These are phyloP conservation scores for Diogma glabrata DNA, from an alignment of 2,888 invertebrate genomes.

Conservation along the genomic window DNA sequence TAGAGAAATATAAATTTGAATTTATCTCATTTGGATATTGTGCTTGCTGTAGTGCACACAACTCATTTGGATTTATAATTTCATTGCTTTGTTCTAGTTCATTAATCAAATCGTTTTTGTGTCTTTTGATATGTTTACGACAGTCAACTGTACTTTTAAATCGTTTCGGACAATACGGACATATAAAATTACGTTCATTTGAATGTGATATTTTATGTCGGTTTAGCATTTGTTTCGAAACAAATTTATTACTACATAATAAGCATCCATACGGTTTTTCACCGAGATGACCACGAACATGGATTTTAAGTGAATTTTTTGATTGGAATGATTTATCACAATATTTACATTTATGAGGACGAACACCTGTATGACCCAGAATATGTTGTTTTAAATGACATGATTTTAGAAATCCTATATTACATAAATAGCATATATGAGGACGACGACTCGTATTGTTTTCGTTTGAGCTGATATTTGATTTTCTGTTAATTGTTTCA, in stretches of 20 bases:
- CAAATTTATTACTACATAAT: constrained; percentile 18
- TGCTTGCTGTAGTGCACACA: too few relatives aligned
- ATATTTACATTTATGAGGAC: constrained; percentile 20
- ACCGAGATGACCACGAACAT: constrained; percentile 19
- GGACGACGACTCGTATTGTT: constrained; percentile 12
- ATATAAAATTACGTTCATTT: constrained; percentile 16
- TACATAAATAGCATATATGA: constrained; percentile 20
- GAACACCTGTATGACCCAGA: constrained; percentile 17
- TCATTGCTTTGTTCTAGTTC: background rate
- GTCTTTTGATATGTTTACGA: constrained; percentile 18
- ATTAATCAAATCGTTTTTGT: constrained; percentile 14
- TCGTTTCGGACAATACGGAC: constrained; percentile 18
- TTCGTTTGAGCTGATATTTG: constrained; percentile 3
- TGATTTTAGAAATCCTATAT: constrained; percentile 17
- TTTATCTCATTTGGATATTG: too few relatives aligned
- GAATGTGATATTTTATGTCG: constrained; percentile 20
- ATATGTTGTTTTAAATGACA: constrained; percentile 20
- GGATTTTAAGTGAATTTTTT: constrained; percentile 19
- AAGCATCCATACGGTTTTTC: constrained; percentile 18
- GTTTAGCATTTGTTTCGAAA: constrained; percentile 17
- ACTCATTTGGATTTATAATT: background rate
- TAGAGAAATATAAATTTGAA: too few relatives aligned
- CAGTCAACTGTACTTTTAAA: constrained; percentile 19
- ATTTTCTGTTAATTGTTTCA: constrained; percentile 14
- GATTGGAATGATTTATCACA: constrained; percentile 21